A percentile compares a stretch with the other conserved stretches of the same genome.
Conservation (phyloP, 2,888 invertebrate species). For the Drosophila ustulata region DNA sequence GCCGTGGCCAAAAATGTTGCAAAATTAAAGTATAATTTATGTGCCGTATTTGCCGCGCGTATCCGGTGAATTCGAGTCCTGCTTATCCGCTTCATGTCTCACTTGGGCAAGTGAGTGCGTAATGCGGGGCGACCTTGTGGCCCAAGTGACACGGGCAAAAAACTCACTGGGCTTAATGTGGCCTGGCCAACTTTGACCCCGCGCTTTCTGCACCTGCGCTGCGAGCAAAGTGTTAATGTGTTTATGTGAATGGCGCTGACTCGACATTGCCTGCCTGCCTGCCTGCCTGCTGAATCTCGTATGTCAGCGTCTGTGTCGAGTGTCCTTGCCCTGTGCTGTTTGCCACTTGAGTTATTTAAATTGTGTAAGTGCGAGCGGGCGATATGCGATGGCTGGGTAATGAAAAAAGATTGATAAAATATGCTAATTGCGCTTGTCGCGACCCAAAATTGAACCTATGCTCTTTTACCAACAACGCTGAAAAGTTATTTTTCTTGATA, state of each 20-base stretch:
- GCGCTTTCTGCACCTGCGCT: conserved; percentile 41
- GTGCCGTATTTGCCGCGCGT: conserved; percentile 63
- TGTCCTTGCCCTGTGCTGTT: conserved; percentile 66
- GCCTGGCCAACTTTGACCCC: conserved; percentile 71
- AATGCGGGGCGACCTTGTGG: conserved; percentile 65
- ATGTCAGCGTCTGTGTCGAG: conserved; percentile 53
- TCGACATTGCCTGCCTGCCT: conserved; percentile 39
- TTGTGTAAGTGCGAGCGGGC: conserved; percentile 62
- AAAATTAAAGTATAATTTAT: conserved; percentile 84
- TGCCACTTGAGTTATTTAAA: conserved; percentile 79
- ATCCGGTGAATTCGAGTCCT: conserved; percentile 51
- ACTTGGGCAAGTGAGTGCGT: conserved; percentile 72
- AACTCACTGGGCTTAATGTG: conserved; percentile 58
- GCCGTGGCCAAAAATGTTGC: conserved; percentile 83
- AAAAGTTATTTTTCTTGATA: conserved; percentile 64
- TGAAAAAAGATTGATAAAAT: conserved; percentile 75
- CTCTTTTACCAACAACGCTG: conserved; percentile 61
- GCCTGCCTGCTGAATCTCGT: conserved; percentile 31
- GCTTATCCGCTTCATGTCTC: conserved; percentile 67
- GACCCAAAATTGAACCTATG: conserved; percentile 24
- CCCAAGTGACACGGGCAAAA: conserved; percentile 46
- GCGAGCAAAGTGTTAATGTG: conserved; percentile 75
- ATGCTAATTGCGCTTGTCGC: conserved; percentile 75
- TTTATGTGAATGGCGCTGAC: conserved; percentile 65
- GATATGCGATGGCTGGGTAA: conserved; percentile 21